phyloP scores from a whole-genome alignment of 2,888 invertebrate genomes.

The Muschampia staudingeri region DNA sequence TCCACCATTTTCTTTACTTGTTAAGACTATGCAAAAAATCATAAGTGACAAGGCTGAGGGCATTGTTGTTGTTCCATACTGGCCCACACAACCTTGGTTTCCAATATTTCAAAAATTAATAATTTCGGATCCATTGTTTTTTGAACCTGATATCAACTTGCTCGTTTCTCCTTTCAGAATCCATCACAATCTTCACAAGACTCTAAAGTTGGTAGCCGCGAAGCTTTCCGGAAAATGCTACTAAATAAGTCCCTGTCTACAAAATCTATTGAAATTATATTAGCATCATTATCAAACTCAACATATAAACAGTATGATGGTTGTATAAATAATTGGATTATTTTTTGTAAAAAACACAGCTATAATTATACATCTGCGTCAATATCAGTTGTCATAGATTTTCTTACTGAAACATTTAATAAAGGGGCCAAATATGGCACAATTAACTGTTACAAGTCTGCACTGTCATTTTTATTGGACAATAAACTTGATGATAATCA shows the following conservation, averaged over 20 bases:
- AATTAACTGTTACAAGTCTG: slow-evolving; percentile 26
- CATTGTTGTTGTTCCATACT: slow-evolving; percentile 60
- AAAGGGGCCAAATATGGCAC: slow-evolving; percentile 32
- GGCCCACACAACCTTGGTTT: slow-evolving; percentile 49
- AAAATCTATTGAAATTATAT: slow-evolving; percentile 41
- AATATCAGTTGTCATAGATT: slow-evolving; percentile 27
- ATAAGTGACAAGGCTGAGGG: slow-evolving; percentile 49
- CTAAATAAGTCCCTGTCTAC: slow-evolving; percentile 22
- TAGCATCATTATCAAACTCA: slow-evolving; percentile 34
- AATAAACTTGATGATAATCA: slow-evolving; percentile 6
- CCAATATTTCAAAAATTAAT: slow-evolving; percentile 26
- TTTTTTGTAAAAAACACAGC: slow-evolving; percentile 18
- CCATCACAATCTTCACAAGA: slow-evolving; percentile 24
- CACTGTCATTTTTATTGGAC: slow-evolving; percentile 15
- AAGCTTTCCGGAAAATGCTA: slow-evolving; percentile 25
- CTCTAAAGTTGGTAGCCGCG: slow-evolving; percentile 38
- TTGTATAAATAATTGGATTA: slow-evolving; percentile 33
- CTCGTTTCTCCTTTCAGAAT: slow-evolving; percentile 23
- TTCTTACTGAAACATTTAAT: slow-evolving; percentile 6
- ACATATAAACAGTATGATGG: slow-evolving; percentile 47
- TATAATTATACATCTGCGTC: neutral
- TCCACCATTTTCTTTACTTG: slow-evolving; percentile 48
- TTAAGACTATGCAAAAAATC: slow-evolving; percentile 53
- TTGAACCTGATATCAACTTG: slow-evolving; percentile 20
- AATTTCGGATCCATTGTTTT: neutral